phyloP scores from a whole-genome alignment of 2,888 invertebrate genomes.

The Tenthredo scrophulariae region DNA sequence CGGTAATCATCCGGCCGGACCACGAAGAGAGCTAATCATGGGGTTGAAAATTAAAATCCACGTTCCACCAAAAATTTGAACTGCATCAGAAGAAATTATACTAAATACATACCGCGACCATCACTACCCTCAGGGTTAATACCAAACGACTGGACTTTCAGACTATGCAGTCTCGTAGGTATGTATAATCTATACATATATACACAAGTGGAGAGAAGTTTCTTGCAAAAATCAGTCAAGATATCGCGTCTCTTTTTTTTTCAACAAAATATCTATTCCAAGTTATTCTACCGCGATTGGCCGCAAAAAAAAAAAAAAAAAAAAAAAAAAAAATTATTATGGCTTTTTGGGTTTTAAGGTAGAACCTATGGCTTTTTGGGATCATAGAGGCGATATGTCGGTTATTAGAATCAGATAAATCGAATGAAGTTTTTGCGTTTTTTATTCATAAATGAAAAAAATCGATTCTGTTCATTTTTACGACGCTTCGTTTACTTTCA shows the following conservation, averaged over 20 bases:
- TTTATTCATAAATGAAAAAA: not conserved
- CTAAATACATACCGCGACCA: constrained; percentile 33
- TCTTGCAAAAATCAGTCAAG: not conserved
- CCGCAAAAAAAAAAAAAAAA: too few relatives aligned
- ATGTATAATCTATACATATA: not conserved
- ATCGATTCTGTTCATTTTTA: too few relatives aligned
- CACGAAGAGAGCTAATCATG: constrained; percentile 13
- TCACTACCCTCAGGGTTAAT: constrained; percentile 1
- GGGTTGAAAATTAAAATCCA: constrained; percentile 34
- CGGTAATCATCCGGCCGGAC: constrained; percentile 28
- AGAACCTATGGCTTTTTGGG: too few relatives aligned
- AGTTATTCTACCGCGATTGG: too few relatives aligned
- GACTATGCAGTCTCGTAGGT: not conserved
- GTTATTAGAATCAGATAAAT: not conserved
- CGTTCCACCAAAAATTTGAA: constrained; percentile 26
- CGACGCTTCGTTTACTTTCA: too few relatives aligned
- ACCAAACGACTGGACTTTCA: constrained; percentile 2
- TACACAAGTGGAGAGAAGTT: not conserved
- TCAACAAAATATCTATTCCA: too few relatives aligned
- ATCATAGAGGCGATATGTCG: not conserved
- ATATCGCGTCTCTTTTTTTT: not conserved
- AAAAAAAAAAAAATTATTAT: too few relatives aligned
- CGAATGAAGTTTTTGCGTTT: not conserved
- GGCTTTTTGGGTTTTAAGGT: too few relatives aligned
- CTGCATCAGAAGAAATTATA: constrained; percentile 29